Conservation (phyloP, 2,797 vertebrate genomes). For the Myotis pilosus region DNA sequence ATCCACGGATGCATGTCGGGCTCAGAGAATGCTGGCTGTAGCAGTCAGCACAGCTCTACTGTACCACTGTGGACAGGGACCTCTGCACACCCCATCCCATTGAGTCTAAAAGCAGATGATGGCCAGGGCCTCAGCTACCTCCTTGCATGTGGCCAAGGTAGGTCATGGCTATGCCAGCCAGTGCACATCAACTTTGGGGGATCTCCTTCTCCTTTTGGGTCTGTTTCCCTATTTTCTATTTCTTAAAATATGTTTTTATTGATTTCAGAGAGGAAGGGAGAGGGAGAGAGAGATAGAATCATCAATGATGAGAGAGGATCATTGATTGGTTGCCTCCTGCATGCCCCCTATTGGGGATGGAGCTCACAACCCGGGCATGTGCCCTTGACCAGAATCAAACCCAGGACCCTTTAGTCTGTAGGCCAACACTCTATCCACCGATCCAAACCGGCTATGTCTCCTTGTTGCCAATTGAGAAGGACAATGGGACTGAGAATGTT, state of each 20-base stretch:
- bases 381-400: no score
- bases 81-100: not conserved
- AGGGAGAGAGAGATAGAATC: no score
- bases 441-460: not conserved
- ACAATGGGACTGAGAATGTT: not conserved
- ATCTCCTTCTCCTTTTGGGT: not conserved
- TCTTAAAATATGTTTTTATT: no score
- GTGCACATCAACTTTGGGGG: rapidly evolving
- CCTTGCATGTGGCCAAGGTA: not conserved
- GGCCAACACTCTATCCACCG: no score
- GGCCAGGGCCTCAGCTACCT: not conserved
- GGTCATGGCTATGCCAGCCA: no score
- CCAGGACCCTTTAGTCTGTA: no score
- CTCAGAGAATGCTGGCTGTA: not conserved
- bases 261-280: no score
- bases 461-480: not conserved
- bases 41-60: not conserved
- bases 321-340: no score
- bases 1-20: not conserved
- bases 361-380: no score
- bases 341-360: no score
- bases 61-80: rapidly evolving
- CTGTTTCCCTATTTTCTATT: not conserved
- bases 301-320: no score
- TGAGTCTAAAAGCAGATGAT: not conserved